Base-by-base conservation (phyloP, 1,140 invertebrate species). In the Zaprionus africanus region DNA sequence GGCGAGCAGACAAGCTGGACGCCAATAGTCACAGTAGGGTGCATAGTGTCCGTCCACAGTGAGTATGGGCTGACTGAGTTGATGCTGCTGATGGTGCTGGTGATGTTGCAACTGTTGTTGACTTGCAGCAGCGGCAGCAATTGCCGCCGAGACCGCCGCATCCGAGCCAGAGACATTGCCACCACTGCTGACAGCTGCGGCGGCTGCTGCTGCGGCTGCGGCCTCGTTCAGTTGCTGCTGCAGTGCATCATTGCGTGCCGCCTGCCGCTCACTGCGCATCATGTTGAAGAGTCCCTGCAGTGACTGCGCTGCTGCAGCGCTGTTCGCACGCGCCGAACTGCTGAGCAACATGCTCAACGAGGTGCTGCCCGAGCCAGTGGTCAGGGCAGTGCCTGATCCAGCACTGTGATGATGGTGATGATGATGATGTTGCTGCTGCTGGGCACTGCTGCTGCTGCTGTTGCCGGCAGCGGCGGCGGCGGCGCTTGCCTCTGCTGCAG, bases 1-100 rank as follows among this genome's bases (percentile, higher is more conserved):
- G 1, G 91, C 72, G 1, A 92, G 79, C 38, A 81, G 71, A 22
- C 91, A 92, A 1, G 91, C 77, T 0, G 91, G 90, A 6, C 92
- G 62, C 91, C 91, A 92, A 36, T 88, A 92, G 34, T 92, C 92
- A 24, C 92, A 91, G 43, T 92, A 92, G 0, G 81, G 81, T 4
- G 81, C 84, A 43, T 92, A 91, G 19, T 88, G 90, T 3, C 81
- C 90, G 12, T 92, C 91, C 38, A 91, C 84, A 60, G 90, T 92
- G 15, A 90, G 77, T 73, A 92, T 91, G 11, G 87, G 81, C 41
- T 90, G 83, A 22, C 73, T 83, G 28, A 82, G 74, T 17, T 79
- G 80, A 19, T 60, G 51, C 59, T 69, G 43, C 57, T 58, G 72
- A 53, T 80, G 41, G 72, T 81, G 38, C 24, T 67, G 54, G 13